phyloP scores from a whole-genome alignment of 2,888 invertebrate genomes.

The Scaptomyza flava region DNA sequence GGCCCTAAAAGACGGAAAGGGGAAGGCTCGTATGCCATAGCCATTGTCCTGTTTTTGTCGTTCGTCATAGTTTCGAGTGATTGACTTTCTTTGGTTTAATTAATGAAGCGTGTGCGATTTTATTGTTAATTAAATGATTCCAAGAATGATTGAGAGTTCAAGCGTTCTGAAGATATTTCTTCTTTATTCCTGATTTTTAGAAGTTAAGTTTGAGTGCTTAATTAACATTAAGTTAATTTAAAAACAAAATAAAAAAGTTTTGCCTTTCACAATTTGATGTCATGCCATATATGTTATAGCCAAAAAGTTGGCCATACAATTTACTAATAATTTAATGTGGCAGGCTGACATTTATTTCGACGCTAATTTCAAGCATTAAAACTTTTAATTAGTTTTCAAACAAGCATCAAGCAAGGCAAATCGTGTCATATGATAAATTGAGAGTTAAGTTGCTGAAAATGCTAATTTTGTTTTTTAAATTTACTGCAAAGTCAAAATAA shows the following conservation, averaged over 20 bases:
- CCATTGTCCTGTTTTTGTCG: conserved; percentile 40
- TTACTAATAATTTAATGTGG: conserved; percentile 72
- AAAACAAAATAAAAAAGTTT: no score
- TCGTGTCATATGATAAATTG: conserved; percentile 13
- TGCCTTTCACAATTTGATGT: neutral
- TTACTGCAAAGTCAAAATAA: conserved; percentile 28
- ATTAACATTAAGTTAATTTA: no score
- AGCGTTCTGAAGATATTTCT: neutral
- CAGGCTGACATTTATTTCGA: conserved; percentile 73
- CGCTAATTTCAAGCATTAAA: conserved; percentile 76
- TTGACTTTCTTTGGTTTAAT: conserved; percentile 77
- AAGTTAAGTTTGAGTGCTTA: no score
- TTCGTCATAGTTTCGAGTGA: conserved; percentile 70
- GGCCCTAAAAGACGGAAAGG: conserved; percentile 18
- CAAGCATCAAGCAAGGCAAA: conserved; percentile 42
- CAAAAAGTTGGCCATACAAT: conserved; percentile 62
- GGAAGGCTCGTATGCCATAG: neutral
- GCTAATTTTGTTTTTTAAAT: conserved; percentile 53
- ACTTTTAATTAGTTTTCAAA: conserved; percentile 76
- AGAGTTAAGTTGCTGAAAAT: conserved; percentile 12
- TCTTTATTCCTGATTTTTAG: no score
- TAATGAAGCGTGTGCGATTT: conserved; percentile 77
- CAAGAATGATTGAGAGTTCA: conserved; percentile 16
- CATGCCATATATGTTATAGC: no score
- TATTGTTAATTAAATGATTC: conserved; percentile 69